A percentile compares a stretch with the other conserved stretches of the same genome.
Evolutionary conservation across 1,140 invertebrate genomes (phyloP).

Genomic region (Trachymyrmex cornetzi): DNA sequence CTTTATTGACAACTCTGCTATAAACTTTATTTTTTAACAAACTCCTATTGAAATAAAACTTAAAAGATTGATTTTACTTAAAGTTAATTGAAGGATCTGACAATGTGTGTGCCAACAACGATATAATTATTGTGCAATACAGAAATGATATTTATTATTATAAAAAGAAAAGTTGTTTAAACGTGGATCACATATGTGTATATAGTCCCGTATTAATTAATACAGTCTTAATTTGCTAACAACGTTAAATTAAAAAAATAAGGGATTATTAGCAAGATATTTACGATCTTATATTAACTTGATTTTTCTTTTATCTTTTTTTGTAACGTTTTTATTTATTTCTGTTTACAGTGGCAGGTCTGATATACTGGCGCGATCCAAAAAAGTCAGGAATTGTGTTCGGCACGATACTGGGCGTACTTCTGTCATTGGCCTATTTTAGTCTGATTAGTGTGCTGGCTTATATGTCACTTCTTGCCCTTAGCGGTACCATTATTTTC

Average conservation of each 20-base stretch:
- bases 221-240: background rate
- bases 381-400: conserved; percentile 97
- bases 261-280: background rate
- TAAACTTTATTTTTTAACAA: background rate
- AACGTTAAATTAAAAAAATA: background rate
- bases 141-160: background rate
- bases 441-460: conserved; percentile 98
- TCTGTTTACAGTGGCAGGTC: conserved; percentile 94
- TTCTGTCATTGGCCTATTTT: conserved; percentile 97
- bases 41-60: background rate
- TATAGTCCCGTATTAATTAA: background rate
- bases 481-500: conserved; percentile 95
- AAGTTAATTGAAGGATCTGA: background rate
- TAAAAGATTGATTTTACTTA: background rate
- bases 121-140: background rate
- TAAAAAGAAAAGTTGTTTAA: background rate
- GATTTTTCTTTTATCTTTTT: background rate
- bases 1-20: background rate
- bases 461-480: conserved; percentile 94
- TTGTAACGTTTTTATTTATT: conserved; percentile 56
- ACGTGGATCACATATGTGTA: background rate
- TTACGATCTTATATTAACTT: background rate
- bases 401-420: conserved; percentile 93
- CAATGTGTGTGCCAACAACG: background rate
- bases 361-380: conserved; percentile 98